phyloP scores from a whole-genome alignment of 2,113 vertebrate genomes.

The Daubentonia madagascariensis region DNA sequence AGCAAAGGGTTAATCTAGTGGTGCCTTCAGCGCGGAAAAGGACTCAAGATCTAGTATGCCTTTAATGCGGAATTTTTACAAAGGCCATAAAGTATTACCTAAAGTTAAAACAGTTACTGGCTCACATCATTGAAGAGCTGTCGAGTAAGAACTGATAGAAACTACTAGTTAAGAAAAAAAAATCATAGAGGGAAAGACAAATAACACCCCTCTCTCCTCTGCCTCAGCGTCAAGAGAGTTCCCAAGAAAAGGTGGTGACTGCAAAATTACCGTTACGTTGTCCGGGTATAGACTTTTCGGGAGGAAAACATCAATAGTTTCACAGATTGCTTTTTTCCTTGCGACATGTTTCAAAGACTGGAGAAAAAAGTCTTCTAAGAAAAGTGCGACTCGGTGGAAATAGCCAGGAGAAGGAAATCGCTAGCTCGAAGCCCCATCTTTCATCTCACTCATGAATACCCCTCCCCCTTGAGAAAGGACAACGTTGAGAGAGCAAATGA shows the following conservation, averaged over 20 bases:
- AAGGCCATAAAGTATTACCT: not conserved
- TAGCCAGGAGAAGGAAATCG: not conserved
- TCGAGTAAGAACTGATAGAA: slow-evolving; percentile 68
- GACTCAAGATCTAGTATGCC: not conserved
- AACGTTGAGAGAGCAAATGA: slow-evolving; percentile 16
- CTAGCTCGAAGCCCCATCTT: not conserved
- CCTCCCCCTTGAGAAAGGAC: not conserved
- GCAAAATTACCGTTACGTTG: slow-evolving; percentile 17
- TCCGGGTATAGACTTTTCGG: not conserved
- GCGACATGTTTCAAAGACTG: not conserved
- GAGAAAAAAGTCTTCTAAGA: not conserved
- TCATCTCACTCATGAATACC: not conserved
- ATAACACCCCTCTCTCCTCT: slow-evolving; percentile 55
- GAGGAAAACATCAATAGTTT: not conserved
- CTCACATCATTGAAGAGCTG: slow-evolving; percentile 32
- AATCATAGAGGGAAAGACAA: slow-evolving; percentile 74
- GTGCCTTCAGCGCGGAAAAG: slow-evolving; percentile 60
- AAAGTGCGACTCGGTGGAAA: not conserved
- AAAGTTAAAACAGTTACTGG: not conserved
- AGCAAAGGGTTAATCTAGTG: slow-evolving; percentile 74
- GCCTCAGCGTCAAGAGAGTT: not conserved
- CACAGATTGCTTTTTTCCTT: not conserved
- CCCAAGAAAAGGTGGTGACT: slow-evolving; percentile 1
- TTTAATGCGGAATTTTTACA: not conserved
- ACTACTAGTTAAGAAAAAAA: slow-evolving; percentile 65